Evolutionary conservation across 2,113 vertebrate species (phyloP), one percentile per base, ranked within the genome.

Genomic region (Malurus elegans): DNA sequence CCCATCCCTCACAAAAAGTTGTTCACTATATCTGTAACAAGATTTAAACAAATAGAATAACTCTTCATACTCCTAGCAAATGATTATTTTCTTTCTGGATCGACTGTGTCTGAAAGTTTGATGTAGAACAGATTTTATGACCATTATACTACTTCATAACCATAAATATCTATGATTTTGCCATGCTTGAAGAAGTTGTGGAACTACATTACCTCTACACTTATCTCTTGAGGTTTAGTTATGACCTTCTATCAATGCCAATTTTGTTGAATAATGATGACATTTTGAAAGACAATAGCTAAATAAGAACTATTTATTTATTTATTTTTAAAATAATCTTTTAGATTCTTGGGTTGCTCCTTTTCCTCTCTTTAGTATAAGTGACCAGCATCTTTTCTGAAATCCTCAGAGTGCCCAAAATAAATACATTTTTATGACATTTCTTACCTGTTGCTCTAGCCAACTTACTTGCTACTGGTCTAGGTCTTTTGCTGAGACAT

Each of bases 391-490:
- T 21, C 17, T 79, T 71, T 16, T 85, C 28, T 78, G 38, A 53
- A 85, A 67, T 31, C 14, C 4, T 67, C 34, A 70, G 17, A 44
- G 31, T 89, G 19, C 13, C 12, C 53, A 14, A 60, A 79, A 92
- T 6, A 64, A 48, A 44, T 44, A 60, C 3, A n/a, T 6, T 65
- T 88, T 67, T 36, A 56, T 40, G 14, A 89, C 13, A 50, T 67
- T 84, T 75, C 45, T 91, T 92, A 87, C 23, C 11, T 28, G 12
- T 84, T 84, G 26, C 13, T 74, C 10, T 70, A 76, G 24, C 31
- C 24, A 91, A 93, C 97, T 98, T 98, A 99, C 99, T 98, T 97
- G 98, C 98, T 62, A 98, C 97, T 23, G 98, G 98, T 90, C 97
- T 95, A 44, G 98, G 92, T 80, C 97, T 98, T 96, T 97, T 97